Conservation (phyloP, 1,140 invertebrate species). For the Riptortus pedestris region DNA sequence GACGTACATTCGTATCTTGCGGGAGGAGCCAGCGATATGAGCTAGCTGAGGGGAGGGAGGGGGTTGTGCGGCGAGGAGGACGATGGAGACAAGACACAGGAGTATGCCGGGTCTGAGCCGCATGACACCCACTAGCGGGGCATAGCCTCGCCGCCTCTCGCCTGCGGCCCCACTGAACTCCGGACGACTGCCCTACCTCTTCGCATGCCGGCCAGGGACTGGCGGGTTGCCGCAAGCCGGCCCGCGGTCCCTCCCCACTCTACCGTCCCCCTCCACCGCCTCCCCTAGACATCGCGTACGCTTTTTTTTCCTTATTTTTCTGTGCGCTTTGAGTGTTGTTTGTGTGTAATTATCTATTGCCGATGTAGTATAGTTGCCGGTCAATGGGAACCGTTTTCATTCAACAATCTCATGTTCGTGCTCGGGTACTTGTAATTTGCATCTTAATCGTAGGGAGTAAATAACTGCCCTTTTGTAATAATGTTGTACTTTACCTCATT, state of each 20-base stretch:
- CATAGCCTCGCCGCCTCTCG: background rate
- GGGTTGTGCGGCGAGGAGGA: constrained; percentile 13
- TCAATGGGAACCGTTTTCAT: no score
- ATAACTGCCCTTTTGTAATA: no score
- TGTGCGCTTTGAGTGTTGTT: no score
- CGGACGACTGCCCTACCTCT: background rate
- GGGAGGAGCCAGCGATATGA: constrained; percentile 55
- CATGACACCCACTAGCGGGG: background rate
- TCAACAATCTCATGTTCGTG: no score
- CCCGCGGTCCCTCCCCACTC: background rate
- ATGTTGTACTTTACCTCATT: no score
- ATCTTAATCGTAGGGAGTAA: no score
- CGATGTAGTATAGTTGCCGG: no score
- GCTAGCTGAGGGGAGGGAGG: constrained; percentile 54
- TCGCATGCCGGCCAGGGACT: background rate
- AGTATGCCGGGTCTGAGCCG: background rate
- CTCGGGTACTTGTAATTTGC: no score
- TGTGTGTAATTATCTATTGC: no score
- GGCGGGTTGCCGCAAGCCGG: background rate
- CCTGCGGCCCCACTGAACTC: background rate
- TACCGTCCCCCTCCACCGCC: constrained; percentile 8
- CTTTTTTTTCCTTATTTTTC: no score
- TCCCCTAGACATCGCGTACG: no score
- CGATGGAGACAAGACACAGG: background rate
- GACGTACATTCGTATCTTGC: constrained; percentile 68